Conservation (phyloP, 2,113 vertebrate species). For the Bubo scandiacus region DNA sequence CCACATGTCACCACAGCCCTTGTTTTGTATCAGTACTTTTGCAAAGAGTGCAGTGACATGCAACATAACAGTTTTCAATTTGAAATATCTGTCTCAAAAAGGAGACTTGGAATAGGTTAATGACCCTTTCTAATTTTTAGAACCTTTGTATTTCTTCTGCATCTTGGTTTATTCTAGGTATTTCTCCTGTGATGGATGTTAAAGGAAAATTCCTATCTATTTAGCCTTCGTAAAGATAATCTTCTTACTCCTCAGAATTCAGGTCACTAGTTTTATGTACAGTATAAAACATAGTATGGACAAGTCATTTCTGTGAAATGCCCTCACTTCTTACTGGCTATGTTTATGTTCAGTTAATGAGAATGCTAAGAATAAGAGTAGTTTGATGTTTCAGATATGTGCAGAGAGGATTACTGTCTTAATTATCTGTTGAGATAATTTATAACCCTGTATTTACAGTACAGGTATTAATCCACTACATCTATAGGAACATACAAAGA, state of each 20-base stretch:
- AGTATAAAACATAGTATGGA: not conserved
- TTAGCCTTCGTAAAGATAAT: not conserved
- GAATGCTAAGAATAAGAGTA: not conserved
- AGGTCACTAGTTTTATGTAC: not conserved
- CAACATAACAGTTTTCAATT: not conserved
- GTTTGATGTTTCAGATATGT: not conserved
- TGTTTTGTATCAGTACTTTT: not conserved
- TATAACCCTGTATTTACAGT: not conserved
- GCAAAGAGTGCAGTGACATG: not conserved
- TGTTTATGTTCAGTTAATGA: not conserved
- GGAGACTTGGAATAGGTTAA: not conserved
- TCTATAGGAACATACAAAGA: not conserved
- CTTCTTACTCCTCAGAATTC: not conserved
- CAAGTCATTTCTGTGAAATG: not conserved
- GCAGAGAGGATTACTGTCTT: not conserved
- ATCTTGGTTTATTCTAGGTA: not conserved
- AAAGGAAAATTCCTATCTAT: not conserved
- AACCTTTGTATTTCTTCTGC: not conserved
- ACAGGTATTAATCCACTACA: not conserved
- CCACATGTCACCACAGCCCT: not conserved
- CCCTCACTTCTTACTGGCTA: not conserved
- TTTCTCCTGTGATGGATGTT: not conserved
- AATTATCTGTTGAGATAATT: not conserved
- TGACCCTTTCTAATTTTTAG: not conserved
- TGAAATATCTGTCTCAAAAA: not conserved